Evolutionary conservation across 2,113 vertebrate genomes (phyloP).

Genomic region (Hyperopisus bebe): DNA sequence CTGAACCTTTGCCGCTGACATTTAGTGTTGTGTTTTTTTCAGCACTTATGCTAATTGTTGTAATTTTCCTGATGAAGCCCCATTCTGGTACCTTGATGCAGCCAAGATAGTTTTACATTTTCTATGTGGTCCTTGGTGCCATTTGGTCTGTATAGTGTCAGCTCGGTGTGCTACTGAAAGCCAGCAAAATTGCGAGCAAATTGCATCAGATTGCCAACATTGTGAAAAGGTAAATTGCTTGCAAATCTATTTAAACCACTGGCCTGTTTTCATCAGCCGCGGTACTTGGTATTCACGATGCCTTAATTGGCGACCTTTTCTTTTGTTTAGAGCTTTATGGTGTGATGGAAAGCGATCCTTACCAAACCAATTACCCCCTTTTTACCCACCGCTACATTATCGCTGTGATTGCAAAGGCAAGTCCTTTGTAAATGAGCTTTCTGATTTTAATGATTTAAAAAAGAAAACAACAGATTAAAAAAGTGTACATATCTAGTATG

Average conservation of each 20-base stretch:
- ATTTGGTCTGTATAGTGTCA: conserved; percentile 99
- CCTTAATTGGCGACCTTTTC: conserved; percentile 99
- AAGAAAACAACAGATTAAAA: conserved; percentile 81
- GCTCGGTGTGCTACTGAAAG: conserved; percentile 99
- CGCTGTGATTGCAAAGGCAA: conserved; percentile 98
- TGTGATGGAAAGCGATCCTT: conserved; percentile 99
- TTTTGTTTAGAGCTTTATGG: conserved; percentile 99
- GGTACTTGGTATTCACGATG: conserved; percentile 99
- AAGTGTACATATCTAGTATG: conserved; percentile 90
- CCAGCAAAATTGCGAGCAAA: conserved; percentile 99
- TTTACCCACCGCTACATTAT: conserved; percentile 96
- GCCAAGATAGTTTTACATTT: conserved; percentile 99
- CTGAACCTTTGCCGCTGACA: conserved; percentile 97
- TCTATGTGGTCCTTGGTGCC: conserved; percentile 96
- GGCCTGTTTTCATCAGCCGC: conserved; percentile 99
- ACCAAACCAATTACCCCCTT: conserved; percentile 99
- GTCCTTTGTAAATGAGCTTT: conserved; percentile 99
- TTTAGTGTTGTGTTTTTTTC: conserved; percentile 99
- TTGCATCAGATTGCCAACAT: conserved; percentile 99
- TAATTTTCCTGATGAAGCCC: conserved; percentile 99
- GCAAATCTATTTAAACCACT: conserved; percentile 99
- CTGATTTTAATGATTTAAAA: conserved; percentile 80
- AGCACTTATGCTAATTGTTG: conserved; percentile 99
- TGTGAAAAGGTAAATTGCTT: conserved; percentile 99
- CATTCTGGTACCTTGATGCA: conserved; percentile 99